These are phyloP conservation scores for Chouioia cunea DNA, from an alignment of 2,888 invertebrate genomes.

Conservation along the genomic window DNA sequence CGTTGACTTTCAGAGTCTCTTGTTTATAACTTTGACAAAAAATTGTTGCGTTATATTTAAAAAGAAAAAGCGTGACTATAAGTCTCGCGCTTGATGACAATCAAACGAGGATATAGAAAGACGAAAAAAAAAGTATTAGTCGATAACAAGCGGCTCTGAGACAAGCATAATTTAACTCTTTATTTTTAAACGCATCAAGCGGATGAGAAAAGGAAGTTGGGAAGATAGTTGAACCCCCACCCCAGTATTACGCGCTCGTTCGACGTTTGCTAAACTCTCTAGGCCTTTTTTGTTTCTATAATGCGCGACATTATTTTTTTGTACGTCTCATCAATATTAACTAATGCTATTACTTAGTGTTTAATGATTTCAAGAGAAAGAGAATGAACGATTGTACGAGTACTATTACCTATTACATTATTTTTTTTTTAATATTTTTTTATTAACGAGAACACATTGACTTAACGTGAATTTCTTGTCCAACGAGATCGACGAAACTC, in stretches of 20 bases:
- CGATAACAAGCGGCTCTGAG: conserved; percentile 40
- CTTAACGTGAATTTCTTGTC: conserved; percentile 13
- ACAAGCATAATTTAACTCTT: conserved; percentile 23
- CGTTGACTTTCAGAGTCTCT: conserved; percentile 31
- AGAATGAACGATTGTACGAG: conserved; percentile 37
- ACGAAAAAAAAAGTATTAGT: conserved; percentile 18
- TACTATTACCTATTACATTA: too few relatives aligned
- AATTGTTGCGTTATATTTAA: conserved; percentile 33
- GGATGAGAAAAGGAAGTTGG: conserved; percentile 38
- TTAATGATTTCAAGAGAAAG: conserved; percentile 32
- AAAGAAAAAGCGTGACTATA: too few relatives aligned
- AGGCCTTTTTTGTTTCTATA: conserved; percentile 31
- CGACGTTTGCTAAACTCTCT: conserved; percentile 37
- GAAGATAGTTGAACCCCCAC: conserved; percentile 36
- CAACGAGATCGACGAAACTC: conserved; percentile 32
- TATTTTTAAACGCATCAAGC: conserved; percentile 17
- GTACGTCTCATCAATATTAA: conserved; percentile 15
- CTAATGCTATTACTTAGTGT: conserved; percentile 34
- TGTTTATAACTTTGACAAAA: conserved; percentile 42
- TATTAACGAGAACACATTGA: conserved; percentile 11
- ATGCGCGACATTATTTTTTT: conserved; percentile 23
- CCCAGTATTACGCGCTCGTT: conserved; percentile 47
- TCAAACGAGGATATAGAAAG: too few relatives aligned
- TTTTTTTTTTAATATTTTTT: conserved; percentile 19
- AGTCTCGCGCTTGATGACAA: conserved; percentile 42